A percentile compares a stretch with the other conserved stretches of the same genome.
phyloP scores from a whole-genome alignment of 1,140 invertebrate species.

The Habropoda laboriosa region DNA sequence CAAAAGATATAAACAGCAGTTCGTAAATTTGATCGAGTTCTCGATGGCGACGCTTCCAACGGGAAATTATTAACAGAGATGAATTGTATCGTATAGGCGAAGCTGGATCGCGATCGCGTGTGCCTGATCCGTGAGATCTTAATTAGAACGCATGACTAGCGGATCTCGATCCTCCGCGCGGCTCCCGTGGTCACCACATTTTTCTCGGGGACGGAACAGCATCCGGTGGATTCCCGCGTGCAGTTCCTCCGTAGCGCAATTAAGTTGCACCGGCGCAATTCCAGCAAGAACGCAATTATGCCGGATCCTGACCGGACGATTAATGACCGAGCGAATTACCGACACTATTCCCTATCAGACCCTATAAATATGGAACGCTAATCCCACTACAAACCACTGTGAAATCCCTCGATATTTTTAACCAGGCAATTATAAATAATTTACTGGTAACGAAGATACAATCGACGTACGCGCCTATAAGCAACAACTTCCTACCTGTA shows the following conservation, averaged over 20 bases:
- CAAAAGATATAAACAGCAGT: background rate
- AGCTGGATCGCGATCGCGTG: constrained; percentile 58
- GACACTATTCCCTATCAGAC: constrained; percentile 30
- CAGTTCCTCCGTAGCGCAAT: constrained; percentile 53
- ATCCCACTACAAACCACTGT: constrained; percentile 5
- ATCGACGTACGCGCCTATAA: background rate
- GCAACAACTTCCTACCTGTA: too few relatives aligned
- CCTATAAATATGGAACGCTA: constrained; percentile 53
- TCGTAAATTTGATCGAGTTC: background rate
- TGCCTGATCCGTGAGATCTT: constrained; percentile 61
- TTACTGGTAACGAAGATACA: constrained; percentile 24
- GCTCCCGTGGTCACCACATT: constrained; percentile 51
- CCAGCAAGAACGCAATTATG: constrained; percentile 55
- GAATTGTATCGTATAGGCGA: constrained; percentile 37
- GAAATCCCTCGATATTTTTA: background rate
- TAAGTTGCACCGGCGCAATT: constrained; percentile 50
- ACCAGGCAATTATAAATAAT: constrained; percentile 30
- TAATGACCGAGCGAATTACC: constrained; percentile 53
- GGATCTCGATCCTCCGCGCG: constrained; percentile 47
- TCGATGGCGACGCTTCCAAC: background rate
- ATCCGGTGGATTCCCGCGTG: constrained; percentile 54
- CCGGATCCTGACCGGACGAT: constrained; percentile 45
- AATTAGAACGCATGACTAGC: constrained; percentile 71
- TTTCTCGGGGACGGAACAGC: constrained; percentile 56
- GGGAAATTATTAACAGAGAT: constrained; percentile 40